Conservation (phyloP, 37 sponge, comb jelly and placozoan genomes). For the Spongilla lacustris region DNA sequence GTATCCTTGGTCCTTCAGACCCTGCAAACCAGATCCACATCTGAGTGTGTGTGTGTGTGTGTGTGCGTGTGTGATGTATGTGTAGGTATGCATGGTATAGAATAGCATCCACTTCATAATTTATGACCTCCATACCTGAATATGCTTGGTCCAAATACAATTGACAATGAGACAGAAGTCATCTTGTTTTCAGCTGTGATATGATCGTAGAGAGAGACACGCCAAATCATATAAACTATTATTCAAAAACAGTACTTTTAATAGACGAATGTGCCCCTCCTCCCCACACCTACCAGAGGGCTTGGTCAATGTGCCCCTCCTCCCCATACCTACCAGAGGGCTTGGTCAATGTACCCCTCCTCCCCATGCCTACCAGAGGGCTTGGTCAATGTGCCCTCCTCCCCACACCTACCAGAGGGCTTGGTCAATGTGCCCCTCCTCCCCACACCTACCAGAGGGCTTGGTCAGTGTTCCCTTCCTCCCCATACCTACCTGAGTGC, state of each 20-base stretch:
- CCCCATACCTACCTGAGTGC: slow-evolving; percentile 25
- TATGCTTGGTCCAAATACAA: slow-evolving; percentile 94
- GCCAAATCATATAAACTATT: too few species aligned
- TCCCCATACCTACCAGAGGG: slow-evolving; percentile 22
- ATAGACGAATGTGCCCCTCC: too few species aligned
- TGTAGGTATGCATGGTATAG: not conserved
- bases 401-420: not conserved
- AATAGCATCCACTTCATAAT: not conserved
- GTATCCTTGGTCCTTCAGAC: slow-evolving; percentile 54
- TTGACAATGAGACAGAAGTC: slow-evolving; percentile 84
- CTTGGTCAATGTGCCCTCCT: too few species aligned
- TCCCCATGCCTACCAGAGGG: too few species aligned
- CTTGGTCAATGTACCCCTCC: too few species aligned
- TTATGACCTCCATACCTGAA: slow-evolving; percentile 54
- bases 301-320: too few species aligned
- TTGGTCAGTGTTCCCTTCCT: too few species aligned
- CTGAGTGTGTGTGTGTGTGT: not conserved
- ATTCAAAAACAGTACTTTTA: too few species aligned
- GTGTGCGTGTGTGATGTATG: not conserved
- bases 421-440: not conserved
- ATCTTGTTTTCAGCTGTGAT: slow-evolving; percentile 78
- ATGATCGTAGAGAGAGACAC: not conserved
- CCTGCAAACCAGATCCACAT: slow-evolving; percentile 63
- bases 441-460: not conserved
- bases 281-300: not conserved